Base-by-base conservation (phyloP, 2,797 vertebrate genomes). In the Lepilemur septentrionalis region DNA sequence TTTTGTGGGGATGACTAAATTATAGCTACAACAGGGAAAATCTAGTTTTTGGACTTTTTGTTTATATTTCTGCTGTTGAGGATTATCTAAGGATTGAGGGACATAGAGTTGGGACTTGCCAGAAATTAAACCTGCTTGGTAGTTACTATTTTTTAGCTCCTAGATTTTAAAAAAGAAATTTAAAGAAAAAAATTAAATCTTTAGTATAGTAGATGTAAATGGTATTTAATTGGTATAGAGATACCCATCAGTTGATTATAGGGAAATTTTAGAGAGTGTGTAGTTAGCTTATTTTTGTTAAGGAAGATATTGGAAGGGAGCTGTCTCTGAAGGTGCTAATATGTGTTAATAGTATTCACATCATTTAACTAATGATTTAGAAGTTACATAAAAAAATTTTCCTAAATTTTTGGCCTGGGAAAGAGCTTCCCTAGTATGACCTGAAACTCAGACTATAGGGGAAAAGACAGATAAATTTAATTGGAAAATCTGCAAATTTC, bases 1-100 rank as follows among this genome's bases (percentile, higher is more conserved):
- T 96, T 92, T 85, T 46, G 59, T 92, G 96, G 25, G 90, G 61
- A 88, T 85, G 81, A 96, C 76, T 87, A 41, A 91, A 79, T 90
- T 96, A 57, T 43, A 85, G 23, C 48, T 92, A 72, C 78, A 82
- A 7, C 35, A 65, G 79, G 88, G 86, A 61, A 79, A 80, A 76
- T 76, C 67, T 59, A 61, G 23, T 88, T 83, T 70, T 75, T 85
- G 70, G 46, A 48, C 50, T 95, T 84, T 70, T 48, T 76, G n/a
- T 85, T 94, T 93, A 46, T 55, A n/a, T 81, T 79, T 83, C 50
- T 25, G 11, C 20, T 73, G 5, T 89, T 89, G 38, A 85, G 78
- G 82, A 72, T 87, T 61, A 61, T 85, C 81, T 87, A 52, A 86
- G 30, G 59, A 87, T 89, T 41, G 59, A 92, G 41, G n/a, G 57